Base-by-base conservation (phyloP, 2,888 invertebrate genomes). In the Allolobophora icterica region DNA sequence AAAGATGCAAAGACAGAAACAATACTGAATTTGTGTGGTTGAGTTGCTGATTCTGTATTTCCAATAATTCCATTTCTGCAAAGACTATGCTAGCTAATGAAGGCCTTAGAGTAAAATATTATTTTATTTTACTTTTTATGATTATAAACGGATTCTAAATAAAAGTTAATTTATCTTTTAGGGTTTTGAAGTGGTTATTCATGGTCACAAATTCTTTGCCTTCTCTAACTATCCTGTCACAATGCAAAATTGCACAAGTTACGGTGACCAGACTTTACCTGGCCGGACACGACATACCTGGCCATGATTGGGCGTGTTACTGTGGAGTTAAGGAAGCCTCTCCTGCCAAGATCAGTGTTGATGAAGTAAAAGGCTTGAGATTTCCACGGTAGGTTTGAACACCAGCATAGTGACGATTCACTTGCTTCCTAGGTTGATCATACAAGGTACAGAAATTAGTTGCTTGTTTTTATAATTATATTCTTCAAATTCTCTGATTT, bases 181-280 rank as follows among this genome's bases (percentile, higher is more conserved):
- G 95, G 96, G 96, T 6, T 96, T 96, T 94, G 96, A 96, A 93
- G 95, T 96, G 8, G 94, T 94, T 2, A 94, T 96, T 34, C 94
- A 94, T 91, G 94, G 95, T 24, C 93, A 95, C 91, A 95, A 95
- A 92, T 96, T 95, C 93, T 96, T 96, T 94, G 96, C 96, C 19
- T 96, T 96, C 94, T 96, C 95, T 15, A 93, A 93, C 71, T 96
- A 95, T 92, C 93, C 95, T 92, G 91, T 92, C 24, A 91, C 91
- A 42, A 94, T 93, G 4, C 89, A 92, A 21, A 93, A 93, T 30
- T 94, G 95, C 5, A 94, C 94, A 5, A 96, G 95, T 92, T 93
- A 94, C 45, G 96, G 96, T 93, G 94, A 95, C 92, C 92, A 94
- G 90, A 95, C 95, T 0, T 92, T 95, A 42, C 94, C 95, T 38